Evolutionary conservation across 2,797 vertebrate genomes (phyloP), one percentile per base, ranked within the genome.

Genomic region (Loriculus beryllinus): DNA sequence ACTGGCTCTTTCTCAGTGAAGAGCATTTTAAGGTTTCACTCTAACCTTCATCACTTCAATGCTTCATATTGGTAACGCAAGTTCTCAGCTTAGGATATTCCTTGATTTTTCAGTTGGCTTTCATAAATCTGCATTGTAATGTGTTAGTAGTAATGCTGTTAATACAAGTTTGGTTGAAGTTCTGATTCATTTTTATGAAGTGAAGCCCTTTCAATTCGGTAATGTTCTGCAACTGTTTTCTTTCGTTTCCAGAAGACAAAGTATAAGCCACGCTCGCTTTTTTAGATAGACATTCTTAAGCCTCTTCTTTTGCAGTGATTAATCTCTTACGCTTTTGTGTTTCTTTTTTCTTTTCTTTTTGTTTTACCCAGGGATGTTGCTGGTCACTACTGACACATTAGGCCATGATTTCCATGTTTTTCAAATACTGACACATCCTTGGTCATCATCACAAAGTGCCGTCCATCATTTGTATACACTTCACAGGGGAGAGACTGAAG

Each of bases 321-420:
- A 95, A 95, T 96, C 95, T 97, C 88, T 96, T 81, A 45, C 67
- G 39, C 83, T 92, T 84, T 93, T 90, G 52, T 94, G 57, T 94
- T 91, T 92, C 70, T 91, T 69, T 65, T 71, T 65, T 47, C 10
- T 69, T 45, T 35, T 57, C 56, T 26, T 60, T 89, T 90, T 81
- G 35, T 72, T 83, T 92, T 74, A 85, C 97, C 39, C 86, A 99
- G 99, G 99, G 92, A 99, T 99, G 99, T 97, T 99, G 96, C 98
- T 99, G 96, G 99, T 99, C 93, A 99, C 99, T 22, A 98, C 99
- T 17, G 99, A 99, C 96, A 99, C 98, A 0, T 96, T 99, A 95
- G 99, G 99, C 94, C 99, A 99, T 6, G 99, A 99, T 96, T 99
- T 99, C 90, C 99, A 99, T 69, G 98, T 99, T 92, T 99, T 99